Evolutionary conservation across 2,888 invertebrate genomes (phyloP).

Genomic region (Dioctria linearis): DNA sequence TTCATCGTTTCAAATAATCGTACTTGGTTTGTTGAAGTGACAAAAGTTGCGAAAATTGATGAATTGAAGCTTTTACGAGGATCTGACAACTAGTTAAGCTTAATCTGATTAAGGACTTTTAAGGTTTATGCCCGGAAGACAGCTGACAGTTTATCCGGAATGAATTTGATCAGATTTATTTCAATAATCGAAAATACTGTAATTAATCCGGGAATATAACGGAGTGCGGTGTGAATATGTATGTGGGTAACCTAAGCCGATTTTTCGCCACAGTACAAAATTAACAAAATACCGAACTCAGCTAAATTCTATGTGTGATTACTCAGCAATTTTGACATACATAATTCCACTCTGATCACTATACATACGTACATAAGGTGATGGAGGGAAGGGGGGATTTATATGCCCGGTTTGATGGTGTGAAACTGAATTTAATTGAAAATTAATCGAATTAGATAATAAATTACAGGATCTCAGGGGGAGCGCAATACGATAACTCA

Average conservation of each 20-base stretch:
- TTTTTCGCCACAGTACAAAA: not conserved
- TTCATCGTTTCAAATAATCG: conserved; percentile 12
- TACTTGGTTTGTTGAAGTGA: not conserved
- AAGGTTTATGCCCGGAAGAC: not conserved
- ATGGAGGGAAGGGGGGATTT: conserved; percentile 26
- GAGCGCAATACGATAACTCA: conserved; percentile 40
- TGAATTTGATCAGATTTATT: not conserved
- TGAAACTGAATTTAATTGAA: conserved; percentile 48
- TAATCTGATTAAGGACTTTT: conserved; percentile 11
- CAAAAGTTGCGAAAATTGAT: not conserved
- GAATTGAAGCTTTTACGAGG: conserved; percentile 13
- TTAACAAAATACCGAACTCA: not conserved
- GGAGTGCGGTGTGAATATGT: too few species aligned
- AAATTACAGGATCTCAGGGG: conserved; percentile 35
- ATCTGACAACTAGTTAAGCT: conserved; percentile 15
- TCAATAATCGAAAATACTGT: not conserved
- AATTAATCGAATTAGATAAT: conserved; percentile 49
- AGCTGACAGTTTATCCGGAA: conserved; percentile 12
- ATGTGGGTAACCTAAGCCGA: conserved; percentile 18
- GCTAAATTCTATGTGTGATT: conserved; percentile 8
- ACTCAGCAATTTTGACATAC: conserved; percentile 20
- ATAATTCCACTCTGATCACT: conserved; percentile 17
- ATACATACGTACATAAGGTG: not conserved
- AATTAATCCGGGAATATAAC: not conserved
- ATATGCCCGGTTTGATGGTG: conserved; percentile 20